Evolutionary conservation across 2,797 vertebrate species (phyloP), one percentile per base, ranked within the genome.

Genomic region (Esox lucius): DNA sequence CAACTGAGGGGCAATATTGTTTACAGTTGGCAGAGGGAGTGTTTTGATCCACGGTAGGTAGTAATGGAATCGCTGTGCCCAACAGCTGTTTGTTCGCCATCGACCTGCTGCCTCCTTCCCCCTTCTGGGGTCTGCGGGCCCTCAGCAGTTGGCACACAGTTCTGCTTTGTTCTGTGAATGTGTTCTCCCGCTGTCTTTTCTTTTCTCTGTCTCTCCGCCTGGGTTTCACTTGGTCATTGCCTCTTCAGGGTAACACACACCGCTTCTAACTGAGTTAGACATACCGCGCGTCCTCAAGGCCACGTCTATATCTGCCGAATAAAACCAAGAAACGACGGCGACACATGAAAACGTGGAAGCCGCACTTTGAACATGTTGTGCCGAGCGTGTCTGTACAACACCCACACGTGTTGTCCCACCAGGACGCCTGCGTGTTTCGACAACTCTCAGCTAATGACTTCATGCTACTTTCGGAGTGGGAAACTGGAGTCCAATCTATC

Each of bases 1-100:
- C 49, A 51, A 22, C 16, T 28, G 39, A 61, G 53, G 73, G 70
- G 64, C 68, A 70, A 51, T 49, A 39, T 82, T 75, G 69, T 70
- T 80, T 72, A 81, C 81, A 73, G 73, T 51, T 72, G 70, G 72
- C 51, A 11, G 65, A 76, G 61, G 75, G 61, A 65, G 56, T 70
- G 66, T 75, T 78, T 66, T 66, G 70, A 82, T 78, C 75, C 72
- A 69, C 74, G 31, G 19, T 68, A 77, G 76, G 75, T 70, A 78
- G 83, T 74, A 81, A 81, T 72, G 59, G 73, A 79, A 81, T 72
- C 67, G 28, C 51, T 26, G 73, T 68, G 72, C 78, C 42, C 2
- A 7, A 46, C 77, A 84, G 80, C 81, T 81, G 78, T 72, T 78
- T 80, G 80, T 74, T 79, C 72, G 77, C 75, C 56, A 59, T 59